Base-by-base conservation (phyloP, 1,140 invertebrate species). In the Eueides isabella region DNA sequence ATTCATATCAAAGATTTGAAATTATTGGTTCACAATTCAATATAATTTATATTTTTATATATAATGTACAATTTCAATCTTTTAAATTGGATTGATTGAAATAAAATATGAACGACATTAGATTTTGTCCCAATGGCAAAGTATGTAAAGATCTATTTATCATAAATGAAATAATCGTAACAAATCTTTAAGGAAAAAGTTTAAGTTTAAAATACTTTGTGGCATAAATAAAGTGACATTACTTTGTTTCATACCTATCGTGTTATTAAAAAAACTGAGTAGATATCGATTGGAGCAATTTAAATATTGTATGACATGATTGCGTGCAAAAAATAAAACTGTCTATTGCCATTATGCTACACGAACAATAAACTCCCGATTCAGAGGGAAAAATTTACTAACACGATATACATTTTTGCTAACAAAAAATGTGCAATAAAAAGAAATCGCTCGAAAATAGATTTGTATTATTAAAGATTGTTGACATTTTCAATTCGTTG, bases 261-360 rank as follows among this genome's bases (percentile, higher is more conserved):
- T 73, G 67, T 73, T 19, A 30, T 44, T 71, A 61, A 65, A 55
- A n/a, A 72, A 72, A 38, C 64, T 55, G 29, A 23, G 23, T 23
- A 23, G 48, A 55, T 23, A 55, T 55, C 48, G 48, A 55, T 55
- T 26, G 41, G 23, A 55, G 48, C 19, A 55, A 55, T 55, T 55
- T 55, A 55, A 55, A 55, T 26, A 55, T 55, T 55, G 9, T 72
- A 66, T 62, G 26, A 67, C 71, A 73, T 62, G 35, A 66, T 73
- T 73, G 71, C 71, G 64, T 73, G 71, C 71, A 67, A 33, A 67
- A 67, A 73, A 67, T 67, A 67, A 65, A 67, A 73, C 71, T 66
- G 71, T 66, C 61, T 67, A 73, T 66, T 73, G 48, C 19, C 48
- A 55, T 55, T 55, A 55, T 55, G 19, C 7, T 26, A 26, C 48